A percentile compares a stretch with the other conserved stretches of the same genome.
These are phyloP conservation scores for Dunckerocampus dactyliophorus DNA, from an alignment of 2,113 vertebrate genomes.

Conservation along the genomic window DNA sequence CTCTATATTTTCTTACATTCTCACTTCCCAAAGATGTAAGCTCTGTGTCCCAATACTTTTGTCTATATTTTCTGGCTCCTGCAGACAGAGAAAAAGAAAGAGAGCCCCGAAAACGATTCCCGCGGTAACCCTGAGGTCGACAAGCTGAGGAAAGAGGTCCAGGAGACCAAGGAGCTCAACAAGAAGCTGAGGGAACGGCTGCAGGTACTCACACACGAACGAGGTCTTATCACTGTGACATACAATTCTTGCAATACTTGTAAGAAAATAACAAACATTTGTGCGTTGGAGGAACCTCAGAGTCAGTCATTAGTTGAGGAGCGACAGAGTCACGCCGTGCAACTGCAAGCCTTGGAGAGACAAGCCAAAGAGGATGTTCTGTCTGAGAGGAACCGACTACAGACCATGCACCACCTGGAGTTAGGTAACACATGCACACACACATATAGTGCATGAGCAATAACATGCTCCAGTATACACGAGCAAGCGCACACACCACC, in stretches of 20 bases:
- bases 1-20: neutral
- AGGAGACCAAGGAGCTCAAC: slow-evolving; percentile 79
- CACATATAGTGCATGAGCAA: neutral
- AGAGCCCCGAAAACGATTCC: slow-evolving; percentile 58
- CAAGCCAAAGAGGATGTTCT: slow-evolving; percentile 79
- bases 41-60: neutral
- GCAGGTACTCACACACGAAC: slow-evolving; percentile 68
- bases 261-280: slow-evolving; percentile 11
- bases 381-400: slow-evolving; percentile 77
- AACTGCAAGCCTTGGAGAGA: slow-evolving; percentile 79
- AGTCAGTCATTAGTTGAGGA: slow-evolving; percentile 74
- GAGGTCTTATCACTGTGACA: neutral
- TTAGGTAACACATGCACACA: slow-evolving; percentile 74
- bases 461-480: slow-evolving; percentile 1
- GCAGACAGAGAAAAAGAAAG: slow-evolving; percentile 44
- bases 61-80: neutral
- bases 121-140: slow-evolving; percentile 77
- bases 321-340: slow-evolving; percentile 72
- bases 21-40: too few relatives aligned
- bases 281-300: slow-evolving; percentile 71
- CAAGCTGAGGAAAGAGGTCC: slow-evolving; percentile 77
- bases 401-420: slow-evolving; percentile 79
- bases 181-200: slow-evolving; percentile 78
- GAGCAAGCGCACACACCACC: slow-evolving; percentile 4
- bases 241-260: slow-evolving; percentile 2